These are phyloP conservation scores for Cyphomyrus plagiostoma DNA, from an alignment of 2,113 vertebrate genomes.

Conservation along the genomic window DNA sequence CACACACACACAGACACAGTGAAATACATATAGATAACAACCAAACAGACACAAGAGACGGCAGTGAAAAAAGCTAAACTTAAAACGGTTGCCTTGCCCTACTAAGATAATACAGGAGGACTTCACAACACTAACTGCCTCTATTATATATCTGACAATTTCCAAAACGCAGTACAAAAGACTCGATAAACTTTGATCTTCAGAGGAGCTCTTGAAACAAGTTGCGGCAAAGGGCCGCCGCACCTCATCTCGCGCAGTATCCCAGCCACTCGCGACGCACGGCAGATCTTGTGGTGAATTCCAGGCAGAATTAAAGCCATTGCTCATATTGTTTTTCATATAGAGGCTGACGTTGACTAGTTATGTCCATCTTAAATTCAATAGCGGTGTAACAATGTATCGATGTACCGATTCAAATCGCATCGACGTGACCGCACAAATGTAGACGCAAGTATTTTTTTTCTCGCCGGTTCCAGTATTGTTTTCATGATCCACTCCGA, in stretches of 20 bases:
- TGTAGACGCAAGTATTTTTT: too few species aligned
- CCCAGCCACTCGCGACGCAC: background rate
- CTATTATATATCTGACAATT: background rate
- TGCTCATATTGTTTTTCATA: background rate
- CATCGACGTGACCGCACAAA: too few species aligned
- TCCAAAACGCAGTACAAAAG: conserved; percentile 1
- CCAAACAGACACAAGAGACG: background rate
- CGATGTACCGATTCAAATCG: too few species aligned
- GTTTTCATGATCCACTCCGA: too few species aligned
- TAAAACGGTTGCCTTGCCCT: background rate
- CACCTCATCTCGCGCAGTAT: background rate
- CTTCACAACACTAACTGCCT: background rate
- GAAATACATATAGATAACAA: background rate
- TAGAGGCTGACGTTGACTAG: background rate
- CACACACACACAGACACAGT: background rate
- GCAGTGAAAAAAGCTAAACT: background rate
- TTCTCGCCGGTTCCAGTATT: too few species aligned
- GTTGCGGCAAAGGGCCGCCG: background rate
- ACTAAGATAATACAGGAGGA: background rate
- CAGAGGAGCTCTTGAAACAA: background rate
- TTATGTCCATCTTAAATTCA: background rate
- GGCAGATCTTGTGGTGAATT: background rate
- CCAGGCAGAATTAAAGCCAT: background rate
- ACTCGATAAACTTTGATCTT: conserved; percentile 1
- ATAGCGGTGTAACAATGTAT: too few species aligned